A percentile compares a stretch with the other conserved stretches of the same genome.
phyloP scores from a whole-genome alignment of 1,140 invertebrate species.

The Reticulitermes speratus region DNA sequence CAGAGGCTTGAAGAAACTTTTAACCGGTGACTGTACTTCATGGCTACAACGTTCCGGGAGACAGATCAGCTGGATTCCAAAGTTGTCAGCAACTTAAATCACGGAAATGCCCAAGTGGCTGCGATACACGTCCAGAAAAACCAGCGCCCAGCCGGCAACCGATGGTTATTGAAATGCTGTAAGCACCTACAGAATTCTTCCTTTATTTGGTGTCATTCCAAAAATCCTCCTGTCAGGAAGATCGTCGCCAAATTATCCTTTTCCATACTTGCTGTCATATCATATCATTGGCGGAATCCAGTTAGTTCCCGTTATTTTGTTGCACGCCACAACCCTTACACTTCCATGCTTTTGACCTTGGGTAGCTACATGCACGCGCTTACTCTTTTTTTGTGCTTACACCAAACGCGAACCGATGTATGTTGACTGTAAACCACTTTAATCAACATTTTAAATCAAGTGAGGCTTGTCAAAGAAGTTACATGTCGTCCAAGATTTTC shows the following conservation, averaged over 20 bases:
- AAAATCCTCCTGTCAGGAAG: conserved; percentile 20
- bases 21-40: conserved; percentile 19
- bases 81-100: background rate
- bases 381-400: conserved; percentile 30
- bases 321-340: conserved; percentile 26
- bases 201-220: conserved; percentile 20
- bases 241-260: conserved; percentile 4
- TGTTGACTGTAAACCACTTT: conserved; percentile 30
- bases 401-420: conserved; percentile 17
- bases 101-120: background rate
- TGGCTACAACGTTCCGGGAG: conserved; percentile 26
- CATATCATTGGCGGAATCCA: conserved; percentile 27
- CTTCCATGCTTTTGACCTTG: conserved; percentile 28
- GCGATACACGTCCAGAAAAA: conserved; percentile 9
- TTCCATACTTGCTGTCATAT: conserved; percentile 19
- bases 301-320: conserved; percentile 23
- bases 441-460: conserved; percentile 31
- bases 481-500: background rate
- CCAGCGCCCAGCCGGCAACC: background rate
- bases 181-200: conserved; percentile 25
- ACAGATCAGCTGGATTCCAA: conserved; percentile 22
- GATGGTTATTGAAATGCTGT: conserved; percentile 22
- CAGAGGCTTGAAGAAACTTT: conserved; percentile 16
- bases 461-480: conserved; percentile 7
- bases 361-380: conserved; percentile 22